A percentile compares a stretch with the other conserved stretches of the same genome.
phyloP scores from a whole-genome alignment of 2,797 vertebrate genomes.

The Meriones psammophilus region DNA sequence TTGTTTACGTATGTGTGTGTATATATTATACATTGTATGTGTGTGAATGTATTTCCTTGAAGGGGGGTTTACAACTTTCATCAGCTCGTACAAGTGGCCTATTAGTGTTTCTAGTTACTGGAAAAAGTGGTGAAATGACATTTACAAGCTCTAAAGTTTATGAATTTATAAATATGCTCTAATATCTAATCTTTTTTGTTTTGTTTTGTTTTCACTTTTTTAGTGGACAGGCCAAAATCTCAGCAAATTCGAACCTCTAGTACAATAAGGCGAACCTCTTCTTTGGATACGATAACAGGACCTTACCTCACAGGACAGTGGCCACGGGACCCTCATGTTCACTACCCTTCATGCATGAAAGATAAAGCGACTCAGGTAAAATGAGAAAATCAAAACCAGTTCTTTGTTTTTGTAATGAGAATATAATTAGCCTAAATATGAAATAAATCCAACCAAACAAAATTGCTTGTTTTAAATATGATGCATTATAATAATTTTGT shows the following conservation, averaged over 20 bases:
- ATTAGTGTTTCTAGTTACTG: not conserved
- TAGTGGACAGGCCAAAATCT: constrained; percentile 94
- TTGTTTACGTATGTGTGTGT: too few species aligned
- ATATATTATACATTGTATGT: not conserved
- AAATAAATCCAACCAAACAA: constrained; percentile 53
- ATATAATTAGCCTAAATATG: constrained; percentile 50
- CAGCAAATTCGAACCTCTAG: constrained; percentile 93
- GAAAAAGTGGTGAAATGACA: not conserved
- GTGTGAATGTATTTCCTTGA: constrained; percentile 26
- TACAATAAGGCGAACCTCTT: constrained; percentile 95
- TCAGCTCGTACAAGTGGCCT: not conserved
- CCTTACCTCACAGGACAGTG: constrained; percentile 98
- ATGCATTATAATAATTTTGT: constrained; percentile 1
- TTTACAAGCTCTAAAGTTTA: constrained; percentile 43
- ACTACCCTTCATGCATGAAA: constrained; percentile 97
- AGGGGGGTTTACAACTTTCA: not conserved
- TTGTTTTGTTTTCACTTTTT: constrained; percentile 77
- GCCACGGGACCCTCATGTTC: constrained; percentile 95
- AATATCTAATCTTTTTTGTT: constrained; percentile 74
- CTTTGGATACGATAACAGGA: constrained; percentile 96
- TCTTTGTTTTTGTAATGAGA: constrained; percentile 51
- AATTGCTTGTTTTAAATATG: constrained; percentile 31
- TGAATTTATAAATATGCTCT: constrained; percentile 54
- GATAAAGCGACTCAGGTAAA: constrained; percentile 99
- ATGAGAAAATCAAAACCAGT: constrained; percentile 9